phyloP scores from a whole-genome alignment of 2,888 invertebrate species.

The Caenorhabditis sp. region DNA sequence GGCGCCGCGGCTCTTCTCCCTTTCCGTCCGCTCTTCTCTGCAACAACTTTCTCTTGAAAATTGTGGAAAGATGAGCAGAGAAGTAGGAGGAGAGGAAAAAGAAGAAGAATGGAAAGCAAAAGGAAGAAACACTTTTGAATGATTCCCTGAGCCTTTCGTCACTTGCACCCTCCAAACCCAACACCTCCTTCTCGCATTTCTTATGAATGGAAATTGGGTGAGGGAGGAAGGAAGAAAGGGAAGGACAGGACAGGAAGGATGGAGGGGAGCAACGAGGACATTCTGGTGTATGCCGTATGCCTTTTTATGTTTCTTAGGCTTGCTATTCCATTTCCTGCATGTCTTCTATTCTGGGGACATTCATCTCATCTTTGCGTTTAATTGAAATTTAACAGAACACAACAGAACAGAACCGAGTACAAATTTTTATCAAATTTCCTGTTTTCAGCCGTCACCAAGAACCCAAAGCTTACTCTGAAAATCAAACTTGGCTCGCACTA shows the following conservation, averaged over 20 bases:
- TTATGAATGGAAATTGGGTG: slow-evolving; percentile 53
- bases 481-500: slow-evolving; percentile 43
- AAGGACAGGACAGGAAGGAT: slow-evolving; percentile 11
- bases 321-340: slow-evolving; percentile 15
- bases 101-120: slow-evolving; percentile 7
- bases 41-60: slow-evolving; percentile 15
- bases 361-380: no score
- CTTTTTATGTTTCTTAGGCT: slow-evolving; percentile 17
- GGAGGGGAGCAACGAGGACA: not conserved
- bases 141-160: slow-evolving; percentile 14
- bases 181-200: slow-evolving; percentile 43
- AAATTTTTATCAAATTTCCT: no score
- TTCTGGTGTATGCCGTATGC: not conserved
- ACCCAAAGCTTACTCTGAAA: slow-evolving; percentile 46
- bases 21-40: not conserved
- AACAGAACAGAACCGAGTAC: no score
- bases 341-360: no score
- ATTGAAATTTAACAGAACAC: no score
- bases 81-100: no score
- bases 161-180: not conserved
- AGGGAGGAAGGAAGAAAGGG: slow-evolving; percentile 14
- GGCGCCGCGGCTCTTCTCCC: not conserved
- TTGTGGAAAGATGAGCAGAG: slow-evolving; percentile 7
- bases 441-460: not conserved
- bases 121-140: slow-evolving; percentile 24